Evolutionary conservation across 1,140 invertebrate genomes (phyloP).

Genomic region (Sitodiplosis mosellana): DNA sequence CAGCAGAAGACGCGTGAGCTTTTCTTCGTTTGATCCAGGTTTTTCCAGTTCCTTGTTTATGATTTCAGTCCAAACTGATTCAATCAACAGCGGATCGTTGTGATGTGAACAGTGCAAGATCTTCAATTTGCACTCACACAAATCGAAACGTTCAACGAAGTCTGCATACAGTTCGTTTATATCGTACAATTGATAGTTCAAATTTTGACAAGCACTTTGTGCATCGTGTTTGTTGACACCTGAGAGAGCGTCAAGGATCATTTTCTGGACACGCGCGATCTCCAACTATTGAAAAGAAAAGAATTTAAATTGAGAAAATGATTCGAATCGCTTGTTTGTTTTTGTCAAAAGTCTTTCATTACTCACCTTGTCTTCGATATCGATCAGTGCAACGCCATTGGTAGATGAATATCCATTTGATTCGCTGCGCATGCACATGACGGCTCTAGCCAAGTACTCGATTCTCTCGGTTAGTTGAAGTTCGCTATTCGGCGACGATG

Average conservation of each 20-base stretch:
- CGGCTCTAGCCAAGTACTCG: constrained; percentile 82
- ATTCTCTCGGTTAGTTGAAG: constrained; percentile 53
- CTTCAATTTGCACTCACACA: constrained; percentile 71
- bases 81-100: constrained; percentile 53
- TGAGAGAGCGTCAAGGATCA: constrained; percentile 13
- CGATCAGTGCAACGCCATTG: constrained; percentile 70
- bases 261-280: constrained; percentile 21
- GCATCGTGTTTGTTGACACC: constrained; percentile 8
- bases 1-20: constrained; percentile 42
- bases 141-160: constrained; percentile 58
- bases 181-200: constrained; percentile 20
- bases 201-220: constrained; percentile 12
- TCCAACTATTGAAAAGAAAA: constrained; percentile 14
- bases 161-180: constrained; percentile 57
- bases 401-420: constrained; percentile 54
- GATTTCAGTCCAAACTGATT: constrained; percentile 64
- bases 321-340: background rate
- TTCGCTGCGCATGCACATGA: constrained; percentile 84
- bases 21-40: constrained; percentile 34
- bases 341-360: no score
- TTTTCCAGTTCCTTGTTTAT: constrained; percentile 36
- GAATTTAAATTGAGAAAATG: no score
- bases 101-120: constrained; percentile 72
- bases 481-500: constrained; percentile 52
- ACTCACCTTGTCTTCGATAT: constrained; percentile 81